Conservation (phyloP, 2,797 vertebrate species). For the Channa striata region DNA sequence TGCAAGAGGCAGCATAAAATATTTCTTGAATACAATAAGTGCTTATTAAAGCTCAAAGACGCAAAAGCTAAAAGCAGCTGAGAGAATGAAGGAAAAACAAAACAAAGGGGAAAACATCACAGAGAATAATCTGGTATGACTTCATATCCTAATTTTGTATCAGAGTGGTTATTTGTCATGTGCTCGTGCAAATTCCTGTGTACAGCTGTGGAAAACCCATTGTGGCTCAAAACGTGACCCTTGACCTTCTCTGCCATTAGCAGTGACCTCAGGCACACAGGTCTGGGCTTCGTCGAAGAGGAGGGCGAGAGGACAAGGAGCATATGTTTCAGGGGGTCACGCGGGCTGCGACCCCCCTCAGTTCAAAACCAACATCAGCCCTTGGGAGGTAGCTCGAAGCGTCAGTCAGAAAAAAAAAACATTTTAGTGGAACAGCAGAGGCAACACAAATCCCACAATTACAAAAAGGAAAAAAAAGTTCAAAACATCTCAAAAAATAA, state of each 20-base stretch:
- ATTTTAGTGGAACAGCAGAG: constrained; percentile 59
- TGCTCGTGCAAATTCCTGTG: constrained; percentile 59
- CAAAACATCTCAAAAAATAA: constrained; percentile 35
- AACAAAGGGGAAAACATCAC: constrained; percentile 40
- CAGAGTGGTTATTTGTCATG: constrained; percentile 58
- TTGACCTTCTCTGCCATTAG: constrained; percentile 67
- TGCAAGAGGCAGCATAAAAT: constrained; percentile 26
- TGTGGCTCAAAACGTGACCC: constrained; percentile 61
- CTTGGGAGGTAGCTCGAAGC: constrained; percentile 71
- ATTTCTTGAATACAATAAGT: constrained; percentile 54
- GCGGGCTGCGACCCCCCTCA: constrained; percentile 21
- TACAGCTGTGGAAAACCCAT: constrained; percentile 75
- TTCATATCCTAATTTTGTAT: constrained; percentile 51
- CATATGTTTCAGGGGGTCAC: constrained; percentile 50
- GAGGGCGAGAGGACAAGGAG: constrained; percentile 57
- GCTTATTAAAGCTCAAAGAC: constrained; percentile 62
- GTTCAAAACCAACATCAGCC: constrained; percentile 52
- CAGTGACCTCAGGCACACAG: constrained; percentile 51
- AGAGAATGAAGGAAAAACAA: neutral
- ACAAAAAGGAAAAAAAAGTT: constrained; percentile 32
- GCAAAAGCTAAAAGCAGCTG: constrained; percentile 36
- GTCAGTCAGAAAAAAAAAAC: constrained; percentile 60
- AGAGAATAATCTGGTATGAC: constrained; percentile 49
- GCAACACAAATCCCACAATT: constrained; percentile 48
- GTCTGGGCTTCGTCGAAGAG: constrained; percentile 43